Evolutionary conservation across 2,888 invertebrate species (phyloP), one percentile per base, ranked within the genome.

Genomic region (Dromius quadrimaculatus): DNA sequence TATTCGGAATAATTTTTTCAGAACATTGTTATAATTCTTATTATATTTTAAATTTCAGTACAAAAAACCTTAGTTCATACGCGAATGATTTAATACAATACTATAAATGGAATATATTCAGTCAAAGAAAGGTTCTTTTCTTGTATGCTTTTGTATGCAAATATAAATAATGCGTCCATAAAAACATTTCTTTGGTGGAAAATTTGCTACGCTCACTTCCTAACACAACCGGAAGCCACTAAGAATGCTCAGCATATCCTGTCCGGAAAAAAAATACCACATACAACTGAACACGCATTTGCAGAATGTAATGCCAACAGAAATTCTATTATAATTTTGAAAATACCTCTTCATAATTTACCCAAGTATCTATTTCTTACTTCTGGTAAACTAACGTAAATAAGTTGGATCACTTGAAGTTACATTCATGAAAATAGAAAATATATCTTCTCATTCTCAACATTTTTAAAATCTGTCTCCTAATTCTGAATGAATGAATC

Each of bases 131-230:
- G 13, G 11, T 9, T n/a, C 11, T 22, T 19, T 47, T 47, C 47
- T 47, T 47, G 45, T 19, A 45, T 41, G 20, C 20, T 45, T 45
- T 45, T 45, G 45, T 45, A 45, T 47, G 57, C 32, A 23, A 32
- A 57, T 32, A 32, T 32, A 57, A 57, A 57, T 57, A 57, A 57
- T 19, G 19, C 11, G 11, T n/a, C 28, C 57, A 57, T 57, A 57
- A 57, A 57, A 57, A 57, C 32, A 43, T 43, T 17, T 43, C 43
- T 19, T 43, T 43, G 17, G 28, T 5, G 8, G 57, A 57, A 57
- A 57, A 57, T 57, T 28, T 17, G 57, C 57, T 57, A 9, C 32
- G 32, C 34, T 57, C 34, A 57, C 34, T 57, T 57, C 57, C 57
- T 28, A 50, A 50, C 50, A 2, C 11, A 28, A 50, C 28, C 28